phyloP scores from a whole-genome alignment of 2,113 vertebrate species.

The Emberiza fucata region DNA sequence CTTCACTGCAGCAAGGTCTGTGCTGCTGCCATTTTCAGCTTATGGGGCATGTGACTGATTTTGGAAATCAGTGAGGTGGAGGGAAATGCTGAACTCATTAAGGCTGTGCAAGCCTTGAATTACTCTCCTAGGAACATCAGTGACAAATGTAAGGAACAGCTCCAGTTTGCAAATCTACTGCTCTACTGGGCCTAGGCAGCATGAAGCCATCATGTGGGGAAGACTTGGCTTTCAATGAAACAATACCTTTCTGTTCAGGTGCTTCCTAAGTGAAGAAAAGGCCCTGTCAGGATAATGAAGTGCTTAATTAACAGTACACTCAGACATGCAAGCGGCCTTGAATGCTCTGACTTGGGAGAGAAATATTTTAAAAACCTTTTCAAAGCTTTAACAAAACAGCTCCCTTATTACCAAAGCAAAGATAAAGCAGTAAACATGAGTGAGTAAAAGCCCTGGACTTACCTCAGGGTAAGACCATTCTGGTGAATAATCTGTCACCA shows the following conservation, averaged over 20 bases:
- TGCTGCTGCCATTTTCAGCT: not conserved
- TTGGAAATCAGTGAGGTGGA: not conserved
- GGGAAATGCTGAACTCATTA: not conserved
- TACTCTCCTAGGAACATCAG: not conserved
- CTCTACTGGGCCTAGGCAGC: not conserved
- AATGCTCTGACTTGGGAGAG: not conserved
- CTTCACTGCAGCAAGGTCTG: not conserved
- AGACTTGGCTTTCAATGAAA: not conserved
- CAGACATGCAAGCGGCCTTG: not conserved
- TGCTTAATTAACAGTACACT: conserved; percentile 8
- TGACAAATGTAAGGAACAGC: not conserved
- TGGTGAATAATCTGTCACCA: conserved; percentile 98
- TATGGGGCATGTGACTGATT: not conserved
- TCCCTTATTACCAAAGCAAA: not conserved
- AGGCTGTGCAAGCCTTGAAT: not conserved
- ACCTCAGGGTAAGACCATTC: conserved; percentile 99
- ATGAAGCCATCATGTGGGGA: not conserved
- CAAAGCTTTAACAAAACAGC: not conserved
- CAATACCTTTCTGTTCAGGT: not conserved
- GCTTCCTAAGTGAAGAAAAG: not conserved
- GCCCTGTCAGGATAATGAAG: not conserved
- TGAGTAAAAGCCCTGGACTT: conserved; percentile 45
- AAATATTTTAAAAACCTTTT: not conserved
- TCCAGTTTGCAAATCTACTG: not conserved
- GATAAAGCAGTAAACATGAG: not conserved